Evolutionary conservation across 2,888 invertebrate species (phyloP).

Genomic region (Mayetiola destructor): DNA sequence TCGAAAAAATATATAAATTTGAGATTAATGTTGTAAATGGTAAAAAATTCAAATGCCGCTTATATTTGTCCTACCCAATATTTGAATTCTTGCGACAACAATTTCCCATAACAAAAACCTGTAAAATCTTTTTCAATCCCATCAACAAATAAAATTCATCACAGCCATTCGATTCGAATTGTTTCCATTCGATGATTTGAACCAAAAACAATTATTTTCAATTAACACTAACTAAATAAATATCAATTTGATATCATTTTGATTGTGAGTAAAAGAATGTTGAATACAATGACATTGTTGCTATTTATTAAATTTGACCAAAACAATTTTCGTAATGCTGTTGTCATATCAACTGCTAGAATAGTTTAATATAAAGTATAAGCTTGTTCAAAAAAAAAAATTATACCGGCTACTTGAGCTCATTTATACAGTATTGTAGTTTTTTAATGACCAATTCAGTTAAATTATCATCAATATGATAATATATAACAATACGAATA

Average conservation of each 20-base stretch:
- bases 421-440: conserved; percentile 48
- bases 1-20: too few species aligned
- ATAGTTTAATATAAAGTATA: too few species aligned
- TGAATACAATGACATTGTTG: too few species aligned
- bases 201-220: neutral
- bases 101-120: neutral
- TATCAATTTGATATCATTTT: too few species aligned
- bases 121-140: neutral
- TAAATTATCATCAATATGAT: conserved; percentile 53
- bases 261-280: too few species aligned
- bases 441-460: conserved; percentile 55
- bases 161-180: neutral
- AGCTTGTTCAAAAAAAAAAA: too few species aligned
- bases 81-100: neutral
- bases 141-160: neutral
- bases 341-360: neutral
- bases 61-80: neutral
- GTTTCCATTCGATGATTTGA: neutral
- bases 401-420: neutral
- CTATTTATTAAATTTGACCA: neutral
- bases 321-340: neutral
- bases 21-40: too few species aligned
- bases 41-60: too few species aligned
- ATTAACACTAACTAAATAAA: too few species aligned
- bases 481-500: conserved; percentile 54